Evolutionary conservation across 35 echinoderm and acorn worm genomes (phyloP).

Genomic region (Patiria miniata): DNA sequence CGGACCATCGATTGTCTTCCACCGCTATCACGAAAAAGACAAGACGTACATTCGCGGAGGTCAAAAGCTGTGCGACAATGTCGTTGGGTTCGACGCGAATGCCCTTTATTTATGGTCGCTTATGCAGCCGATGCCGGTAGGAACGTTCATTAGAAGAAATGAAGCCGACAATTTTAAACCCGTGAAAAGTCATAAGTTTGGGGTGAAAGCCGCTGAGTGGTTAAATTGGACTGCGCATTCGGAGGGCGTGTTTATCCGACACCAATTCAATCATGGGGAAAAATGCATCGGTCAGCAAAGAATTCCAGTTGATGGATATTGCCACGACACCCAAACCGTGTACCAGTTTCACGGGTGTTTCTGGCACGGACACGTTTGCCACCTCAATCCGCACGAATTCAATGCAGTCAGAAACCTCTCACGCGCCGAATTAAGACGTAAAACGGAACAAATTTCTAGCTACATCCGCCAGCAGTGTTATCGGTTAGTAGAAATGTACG

Average conservation of each 20-base stretch:
- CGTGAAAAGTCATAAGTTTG: slow-evolving; percentile 12
- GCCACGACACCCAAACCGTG: slow-evolving; percentile 28
- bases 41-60: slow-evolving; percentile 49
- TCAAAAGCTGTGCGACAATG: slow-evolving; percentile 40
- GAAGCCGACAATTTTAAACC: slow-evolving; percentile 33
- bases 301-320: slow-evolving; percentile 56
- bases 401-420: slow-evolving; percentile 15
- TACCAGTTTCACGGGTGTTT: slow-evolving; percentile 65
- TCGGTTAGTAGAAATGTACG: slow-evolving; percentile 30
- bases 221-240: slow-evolving; percentile 34
- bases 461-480: slow-evolving; percentile 39
- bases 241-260: slow-evolving; percentile 26
- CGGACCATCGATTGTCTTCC: slow-evolving; percentile 58
- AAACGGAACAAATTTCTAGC: slow-evolving; percentile 16
- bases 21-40: slow-evolving; percentile 40
- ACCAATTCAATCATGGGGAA: slow-evolving; percentile 40
- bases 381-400: slow-evolving; percentile 15
- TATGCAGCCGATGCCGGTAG: slow-evolving; percentile 66
- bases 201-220: slow-evolving; percentile 19
- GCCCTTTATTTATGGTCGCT: slow-evolving; percentile 60
- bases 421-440: slow-evolving; percentile 6
- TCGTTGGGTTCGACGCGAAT: slow-evolving; percentile 63
- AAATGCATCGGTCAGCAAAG: slow-evolving; percentile 32
- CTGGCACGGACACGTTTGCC: slow-evolving; percentile 65
- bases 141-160: slow-evolving; percentile 37